Percentiles rank a stretch among this genome's conserved stretches.
These are phyloP conservation scores for Hirudinaria manillensis DNA, from an alignment of 2,888 invertebrate species.

Conservation along the genomic window DNA sequence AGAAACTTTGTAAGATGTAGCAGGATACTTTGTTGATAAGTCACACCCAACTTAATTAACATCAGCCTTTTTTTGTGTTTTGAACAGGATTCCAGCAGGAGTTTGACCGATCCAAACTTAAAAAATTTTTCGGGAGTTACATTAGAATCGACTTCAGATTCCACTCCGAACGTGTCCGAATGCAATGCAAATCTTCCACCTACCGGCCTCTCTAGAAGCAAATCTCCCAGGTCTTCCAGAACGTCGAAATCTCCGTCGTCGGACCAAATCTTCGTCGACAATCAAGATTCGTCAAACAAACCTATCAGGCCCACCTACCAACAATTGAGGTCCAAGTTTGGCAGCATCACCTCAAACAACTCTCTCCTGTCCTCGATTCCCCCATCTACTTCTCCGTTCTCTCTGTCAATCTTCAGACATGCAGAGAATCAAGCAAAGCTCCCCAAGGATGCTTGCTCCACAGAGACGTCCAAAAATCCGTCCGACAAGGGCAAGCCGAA, in stretches of 20 bases:
- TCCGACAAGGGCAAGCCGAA: not conserved
- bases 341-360: slow-evolving; percentile 1
- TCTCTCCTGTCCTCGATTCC: not conserved
- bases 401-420: not conserved
- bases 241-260: slow-evolving; percentile 15
- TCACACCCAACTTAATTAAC: not conserved
- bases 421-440: not conserved
- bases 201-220: slow-evolving; percentile 7
- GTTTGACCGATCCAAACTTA: slow-evolving; percentile 26
- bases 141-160: not conserved
- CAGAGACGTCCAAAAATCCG: not conserved
- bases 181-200: slow-evolving; percentile 22
- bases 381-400: not conserved
- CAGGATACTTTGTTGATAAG: not conserved
- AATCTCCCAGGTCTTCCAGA: not conserved
- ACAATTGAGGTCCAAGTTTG: not conserved
- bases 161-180: slow-evolving; percentile 1
- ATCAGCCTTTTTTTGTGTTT: not conserved
- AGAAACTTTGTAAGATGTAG: slow-evolving; percentile 8
- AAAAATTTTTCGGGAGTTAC: not conserved
- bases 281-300: not conserved
- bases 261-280: slow-evolving; percentile 21
- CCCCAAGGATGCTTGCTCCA: not conserved
- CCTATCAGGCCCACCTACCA: not conserved
- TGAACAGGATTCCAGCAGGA: slow-evolving; percentile 19